Conservation (phyloP, 1,140 invertebrate genomes). For the Bombus waltoni region DNA sequence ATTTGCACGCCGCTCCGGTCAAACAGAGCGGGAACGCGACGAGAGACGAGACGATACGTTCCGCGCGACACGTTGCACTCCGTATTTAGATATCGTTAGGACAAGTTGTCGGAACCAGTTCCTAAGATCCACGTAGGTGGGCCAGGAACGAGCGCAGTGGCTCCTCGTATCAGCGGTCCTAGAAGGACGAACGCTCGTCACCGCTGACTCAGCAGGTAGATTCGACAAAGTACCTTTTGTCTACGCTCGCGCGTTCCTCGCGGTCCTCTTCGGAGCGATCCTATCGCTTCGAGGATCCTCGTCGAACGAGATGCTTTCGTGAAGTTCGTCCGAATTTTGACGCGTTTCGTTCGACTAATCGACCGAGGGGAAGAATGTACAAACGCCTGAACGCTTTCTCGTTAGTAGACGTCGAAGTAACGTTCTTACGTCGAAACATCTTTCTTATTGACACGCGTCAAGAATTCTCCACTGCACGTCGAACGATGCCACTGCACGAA, state of each 20-base stretch:
- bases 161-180: conserved; percentile 32
- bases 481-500: background rate
- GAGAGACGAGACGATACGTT: conserved; percentile 18
- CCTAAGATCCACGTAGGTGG: conserved; percentile 54
- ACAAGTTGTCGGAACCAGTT: conserved; percentile 37
- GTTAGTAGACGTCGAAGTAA: background rate
- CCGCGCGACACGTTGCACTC: conserved; percentile 10
- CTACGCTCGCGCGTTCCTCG: conserved; percentile 11
- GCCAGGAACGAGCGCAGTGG: conserved; percentile 41
- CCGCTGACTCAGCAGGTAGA: conserved; percentile 62
- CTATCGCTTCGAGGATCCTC: conserved; percentile 15
- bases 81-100: conserved; percentile 43
- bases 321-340: conserved; percentile 7
- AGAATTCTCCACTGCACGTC: too few relatives aligned
- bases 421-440: background rate
- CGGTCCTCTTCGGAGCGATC: background rate
- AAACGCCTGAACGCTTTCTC: conserved; percentile 1
- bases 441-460: background rate
- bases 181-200: conserved; percentile 27
- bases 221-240: conserved; percentile 62
- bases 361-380: background rate
- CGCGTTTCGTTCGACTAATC: conserved; percentile 1
- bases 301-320: background rate
- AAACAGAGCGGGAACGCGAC: background rate
- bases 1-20: background rate